Conservation (phyloP, 2,113 vertebrate species). For the Apistogramma diplotaenia region DNA sequence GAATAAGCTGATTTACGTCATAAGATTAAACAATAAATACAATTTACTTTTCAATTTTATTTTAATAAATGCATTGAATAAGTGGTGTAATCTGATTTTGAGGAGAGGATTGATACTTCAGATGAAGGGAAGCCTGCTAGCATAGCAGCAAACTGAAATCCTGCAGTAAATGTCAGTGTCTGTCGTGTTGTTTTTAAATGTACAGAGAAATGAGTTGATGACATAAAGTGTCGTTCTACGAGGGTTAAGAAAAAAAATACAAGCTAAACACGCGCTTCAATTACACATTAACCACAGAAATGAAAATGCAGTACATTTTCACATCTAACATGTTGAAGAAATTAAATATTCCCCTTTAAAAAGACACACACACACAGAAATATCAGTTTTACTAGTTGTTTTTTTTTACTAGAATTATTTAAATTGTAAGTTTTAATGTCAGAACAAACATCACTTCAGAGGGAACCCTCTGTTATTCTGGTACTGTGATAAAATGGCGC, state of each 20-base stretch:
- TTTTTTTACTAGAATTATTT: neutral
- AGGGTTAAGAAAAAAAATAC: neutral
- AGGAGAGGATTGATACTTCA: neutral
- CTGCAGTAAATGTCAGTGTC: neutral
- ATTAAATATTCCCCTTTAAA: neutral
- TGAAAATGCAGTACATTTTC: neutral
- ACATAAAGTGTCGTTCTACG: too few relatives aligned
- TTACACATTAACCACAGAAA: neutral
- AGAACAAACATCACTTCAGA: neutral
- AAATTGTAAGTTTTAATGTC: neutral
- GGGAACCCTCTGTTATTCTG: neutral
- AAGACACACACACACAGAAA: neutral
- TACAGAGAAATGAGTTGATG: neutral
- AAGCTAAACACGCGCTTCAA: neutral
- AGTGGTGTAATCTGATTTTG: neutral
- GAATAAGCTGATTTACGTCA: conserved; percentile 9
- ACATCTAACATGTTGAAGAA: neutral
- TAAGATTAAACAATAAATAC: neutral
- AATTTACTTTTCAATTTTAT: neutral
- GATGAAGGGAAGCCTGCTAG: neutral
- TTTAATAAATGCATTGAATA: neutral
- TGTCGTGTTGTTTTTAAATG: neutral
- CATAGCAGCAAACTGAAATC: too few relatives aligned
- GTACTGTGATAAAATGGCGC: neutral
- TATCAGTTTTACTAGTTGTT: neutral